Evolutionary conservation across 2,888 invertebrate genomes (phyloP), one percentile per base, ranked within the genome.

Genomic region (Mesorhabditis spiculigera): DNA sequence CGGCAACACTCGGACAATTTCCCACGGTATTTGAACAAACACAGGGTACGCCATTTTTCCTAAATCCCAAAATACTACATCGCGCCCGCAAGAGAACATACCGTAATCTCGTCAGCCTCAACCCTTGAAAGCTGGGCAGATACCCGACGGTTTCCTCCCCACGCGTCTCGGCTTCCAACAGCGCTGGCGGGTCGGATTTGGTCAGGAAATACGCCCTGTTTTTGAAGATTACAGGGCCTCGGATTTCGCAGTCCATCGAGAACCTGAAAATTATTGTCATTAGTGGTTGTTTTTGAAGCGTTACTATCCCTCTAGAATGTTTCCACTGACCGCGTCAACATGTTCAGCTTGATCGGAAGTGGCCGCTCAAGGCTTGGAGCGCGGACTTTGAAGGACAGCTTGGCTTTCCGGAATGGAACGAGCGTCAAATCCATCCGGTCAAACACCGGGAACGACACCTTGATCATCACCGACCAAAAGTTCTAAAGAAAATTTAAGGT

Each of bases 261-360:
- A 50, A 50, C 1, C 58, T 50, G n/a, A 50, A 50, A n/a, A 13
- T 50, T n/a, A 50, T 13, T 13, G n/a, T 50, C n/a, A n/a, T 13
- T 13, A 50, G 3, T 50, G 8, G 10, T 10, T 50, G 8, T n/a
- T 3, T 50, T 50, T 50, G 1, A 50, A n/a, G n/a, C 8, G n/a
- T 13, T 50, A 13, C 58, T 50, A 13, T 50, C 58, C 8, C 58
- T 50, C 58, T 50, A 13, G 58, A 50, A 50, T n/a, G n/a, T 50
- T 50, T 10, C n/a, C 3, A 50, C 58, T 50, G 1, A 50, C 58
- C 58, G 8, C n/a, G 58, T 50, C 58, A 50, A 50, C 58, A 50
- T 13, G n/a, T 50, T 50, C 58, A 50, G n/a, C 58, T 50, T 50
- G 58, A 50, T 50, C n/a, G 58, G 58, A 13, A 50, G 58, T n/a